Conservation (phyloP, 2,113 vertebrate species). For the Anguilla rostrata region DNA sequence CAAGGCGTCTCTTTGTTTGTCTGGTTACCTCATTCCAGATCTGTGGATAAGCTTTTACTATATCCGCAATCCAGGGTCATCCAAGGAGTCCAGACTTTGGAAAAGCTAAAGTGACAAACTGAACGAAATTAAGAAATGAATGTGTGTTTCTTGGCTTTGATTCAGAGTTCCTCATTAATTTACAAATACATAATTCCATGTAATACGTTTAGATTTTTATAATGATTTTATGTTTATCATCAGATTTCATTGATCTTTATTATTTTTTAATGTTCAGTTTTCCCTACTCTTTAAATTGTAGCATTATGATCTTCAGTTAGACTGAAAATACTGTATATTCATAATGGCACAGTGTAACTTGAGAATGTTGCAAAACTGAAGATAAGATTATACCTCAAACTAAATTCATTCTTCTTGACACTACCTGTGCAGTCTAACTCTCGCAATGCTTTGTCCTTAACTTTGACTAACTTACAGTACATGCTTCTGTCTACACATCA, state of each 20-base stretch:
- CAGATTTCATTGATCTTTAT: too few species aligned
- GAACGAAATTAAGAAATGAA: too few species aligned
- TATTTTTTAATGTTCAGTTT: too few species aligned
- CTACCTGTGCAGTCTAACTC: background rate
- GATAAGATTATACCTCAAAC: background rate
- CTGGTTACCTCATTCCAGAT: background rate
- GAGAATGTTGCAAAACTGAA: background rate
- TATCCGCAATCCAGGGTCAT: background rate
- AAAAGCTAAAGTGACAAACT: background rate
- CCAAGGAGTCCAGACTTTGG: background rate
- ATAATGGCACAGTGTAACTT: background rate
- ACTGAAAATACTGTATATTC: background rate
- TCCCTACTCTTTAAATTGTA: too few species aligned
- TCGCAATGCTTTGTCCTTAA: background rate
- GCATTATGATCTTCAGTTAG: too few species aligned
- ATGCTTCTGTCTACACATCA: background rate
- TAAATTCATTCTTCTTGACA: background rate
- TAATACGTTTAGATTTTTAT: too few species aligned
- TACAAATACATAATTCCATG: too few species aligned
- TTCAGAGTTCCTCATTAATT: too few species aligned
- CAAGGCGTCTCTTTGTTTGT: background rate
- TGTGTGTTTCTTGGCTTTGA: too few species aligned
- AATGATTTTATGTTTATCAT: too few species aligned
- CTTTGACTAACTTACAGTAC: background rate
- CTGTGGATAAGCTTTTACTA: background rate